Conservation (phyloP, 37 sponge, comb jelly and placozoan genomes). For the Aphrocallistes beatrix region DNA sequence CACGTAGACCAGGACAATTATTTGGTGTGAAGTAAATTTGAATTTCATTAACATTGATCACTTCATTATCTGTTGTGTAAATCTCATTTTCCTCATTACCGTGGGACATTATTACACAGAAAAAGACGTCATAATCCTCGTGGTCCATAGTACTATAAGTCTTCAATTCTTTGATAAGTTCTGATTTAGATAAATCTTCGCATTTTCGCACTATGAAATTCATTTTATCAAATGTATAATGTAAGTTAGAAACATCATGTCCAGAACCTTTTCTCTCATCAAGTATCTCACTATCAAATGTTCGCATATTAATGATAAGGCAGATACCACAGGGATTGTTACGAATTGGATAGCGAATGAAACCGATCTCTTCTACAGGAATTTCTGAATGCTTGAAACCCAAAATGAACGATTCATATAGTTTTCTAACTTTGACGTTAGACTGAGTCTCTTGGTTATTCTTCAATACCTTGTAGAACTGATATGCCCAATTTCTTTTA, state of each 20-base stretch:
- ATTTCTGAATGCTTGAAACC: not conserved
- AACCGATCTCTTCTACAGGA: not conserved
- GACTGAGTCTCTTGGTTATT: not conserved
- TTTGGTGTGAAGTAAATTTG: not conserved
- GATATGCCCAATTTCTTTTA: not conserved
- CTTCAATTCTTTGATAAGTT: not conserved
- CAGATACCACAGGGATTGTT: not conserved
- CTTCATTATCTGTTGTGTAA: not conserved
- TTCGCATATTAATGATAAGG: not conserved
- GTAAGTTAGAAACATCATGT: not conserved
- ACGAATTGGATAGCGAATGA: not conserved
- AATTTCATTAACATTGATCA: not conserved
- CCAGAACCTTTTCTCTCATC: not conserved
- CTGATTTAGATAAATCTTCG: not conserved
- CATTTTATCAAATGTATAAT: not conserved
- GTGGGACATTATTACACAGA: slow-evolving; percentile 9
- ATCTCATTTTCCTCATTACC: not conserved
- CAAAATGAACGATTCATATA: not conserved
- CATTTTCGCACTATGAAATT: not conserved
- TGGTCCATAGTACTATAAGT: not conserved
- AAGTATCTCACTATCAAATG: not conserved
- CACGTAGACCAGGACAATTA: not conserved
- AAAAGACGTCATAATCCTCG: not conserved
- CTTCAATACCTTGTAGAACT: not conserved
- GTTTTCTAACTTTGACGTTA: not conserved